Base-by-base conservation (phyloP, 2,888 invertebrate genomes). In the Elysia crispata region DNA sequence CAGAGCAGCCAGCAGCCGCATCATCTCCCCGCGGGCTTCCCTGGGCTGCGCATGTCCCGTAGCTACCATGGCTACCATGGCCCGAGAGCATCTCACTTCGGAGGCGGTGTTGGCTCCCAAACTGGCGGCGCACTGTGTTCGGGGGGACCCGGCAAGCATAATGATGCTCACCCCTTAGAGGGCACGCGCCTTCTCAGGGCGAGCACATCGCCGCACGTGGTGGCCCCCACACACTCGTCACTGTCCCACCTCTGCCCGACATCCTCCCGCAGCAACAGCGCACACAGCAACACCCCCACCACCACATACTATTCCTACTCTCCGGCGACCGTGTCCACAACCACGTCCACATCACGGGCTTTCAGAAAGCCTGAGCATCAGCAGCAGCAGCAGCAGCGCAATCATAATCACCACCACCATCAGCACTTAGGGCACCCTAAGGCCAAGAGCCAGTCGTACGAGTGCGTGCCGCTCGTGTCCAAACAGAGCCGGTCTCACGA, bases 1-100 rank as follows among this genome's bases (percentile, higher is more conserved):
- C 69, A 77, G 28, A 33, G 98, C 95, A 97, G 97, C 95, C 90
- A 88, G 86, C 90, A 91, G 85, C 90, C 91, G 83, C 89, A 89
- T 81, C 91, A 90, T 86, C 41, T 41, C 5, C 41, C 41, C 41
- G 11, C 41, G 5, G 3, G 41, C 41, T 41, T 41, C 41, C 41
- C 41, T 11, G 89, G 89, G 84, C 85, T 90, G 74, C 90, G 90
- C 83, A 88, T 87, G 93, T 95, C 95, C 92, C 95, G 95, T 93
- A 95, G 95, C 93, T 95, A 95, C 93, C 94, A 94, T 89, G 41
- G 41, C 41, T 33, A 33, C 69, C 31, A n/a, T 33, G 95, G 95
- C 92, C 94, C 95, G 50, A 89, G 87, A 74, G 86, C 41, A 11
- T 41, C 41, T 41, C 41, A 87, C 66, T 87, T 89, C 70, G 86